Percentiles rank a stretch among this genome's conserved stretches.
phyloP scores from a whole-genome alignment of 2,888 invertebrate species.

The Caenorhabditis sp. region DNA sequence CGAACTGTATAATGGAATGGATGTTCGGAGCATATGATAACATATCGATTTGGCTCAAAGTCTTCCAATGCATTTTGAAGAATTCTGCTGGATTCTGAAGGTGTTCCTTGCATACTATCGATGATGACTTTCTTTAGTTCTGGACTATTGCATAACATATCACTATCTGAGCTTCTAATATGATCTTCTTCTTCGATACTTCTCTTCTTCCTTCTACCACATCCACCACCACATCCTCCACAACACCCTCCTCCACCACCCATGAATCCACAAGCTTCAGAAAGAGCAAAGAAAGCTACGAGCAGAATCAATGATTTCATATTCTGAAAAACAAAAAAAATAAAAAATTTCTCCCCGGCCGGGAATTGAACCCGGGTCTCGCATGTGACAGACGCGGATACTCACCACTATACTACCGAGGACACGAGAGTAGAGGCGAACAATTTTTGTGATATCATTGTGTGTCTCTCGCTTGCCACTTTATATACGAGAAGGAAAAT shows the following conservation, averaged over 20 bases:
- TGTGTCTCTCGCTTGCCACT: slow-evolving; percentile 1
- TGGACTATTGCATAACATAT: slow-evolving; percentile 1
- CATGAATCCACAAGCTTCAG: background rate
- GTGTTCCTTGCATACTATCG: background rate
- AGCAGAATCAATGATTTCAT: background rate
- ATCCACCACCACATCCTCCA: slow-evolving; percentile 1
- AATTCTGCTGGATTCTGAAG: background rate
- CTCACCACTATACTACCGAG: slow-evolving; percentile 69
- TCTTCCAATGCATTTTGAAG: background rate
- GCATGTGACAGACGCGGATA: slow-evolving; percentile 70
- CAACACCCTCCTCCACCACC: background rate
- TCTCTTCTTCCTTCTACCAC: background rate
- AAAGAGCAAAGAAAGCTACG: background rate
- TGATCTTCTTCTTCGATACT: background rate
- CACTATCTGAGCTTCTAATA: background rate
- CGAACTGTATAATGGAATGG: slow-evolving; percentile 28
- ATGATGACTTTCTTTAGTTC: background rate
- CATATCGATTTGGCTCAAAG: background rate
- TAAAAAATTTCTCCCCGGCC: slow-evolving; percentile 62
- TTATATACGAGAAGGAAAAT: background rate
- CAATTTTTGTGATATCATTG: slow-evolving; percentile 1
- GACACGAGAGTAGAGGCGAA: slow-evolving; percentile 29
- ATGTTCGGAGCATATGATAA: background rate
- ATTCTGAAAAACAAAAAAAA: background rate
- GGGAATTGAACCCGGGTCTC: slow-evolving; percentile 70